Base-by-base conservation (phyloP, 2,888 invertebrate species). In the Erynnis tages region DNA sequence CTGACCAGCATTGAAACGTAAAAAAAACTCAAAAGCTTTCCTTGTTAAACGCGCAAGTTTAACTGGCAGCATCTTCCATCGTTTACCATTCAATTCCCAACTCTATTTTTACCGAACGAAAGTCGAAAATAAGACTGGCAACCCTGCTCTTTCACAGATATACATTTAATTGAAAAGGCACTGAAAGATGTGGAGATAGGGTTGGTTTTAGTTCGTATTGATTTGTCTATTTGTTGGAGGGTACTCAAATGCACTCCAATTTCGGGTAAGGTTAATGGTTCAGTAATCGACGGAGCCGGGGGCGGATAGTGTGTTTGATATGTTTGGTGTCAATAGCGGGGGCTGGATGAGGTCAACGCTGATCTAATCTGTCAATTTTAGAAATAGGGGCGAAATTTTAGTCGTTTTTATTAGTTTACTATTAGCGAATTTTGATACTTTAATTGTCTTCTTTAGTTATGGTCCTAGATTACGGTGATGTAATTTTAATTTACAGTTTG, bases 231-330 rank as follows among this genome's bases (percentile, higher is more conserved):
- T 65, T 60, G 59, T 67, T 61, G 61, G 72, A 46, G 71, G 58
- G 67, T 61, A 57, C 65, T 69, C 59, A 59, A 61, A 56, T 58
- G 67, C 66, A 60, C 63, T 69, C 66, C 66, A 66, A 68, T 69
- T 69, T 65, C 55, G 63, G 71, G 72, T 67, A 71, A 76, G 76
- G 76, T 79, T 81, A 84, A 85, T 83, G 83, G 82, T 75, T 76
- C 68, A 76, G 77, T 83, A 79, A 83, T 82, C 80, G 82, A 74
- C 77, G 71, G 65, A 67, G 70, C 70, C 56, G 69, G 76, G 77
- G 75, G 63, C 65, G 64, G 64, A 61, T 54, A 56, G 61, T 74
- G 84, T 63, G 73, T 80, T 79, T 83, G 84, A 85, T 82, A 79
- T 79, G 79, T 76, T 48, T 27, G 41, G 37, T 49, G 35, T 52